These are phyloP conservation scores for Selene dorsalis DNA, from an alignment of 2,797 vertebrate species.

Conservation along the genomic window DNA sequence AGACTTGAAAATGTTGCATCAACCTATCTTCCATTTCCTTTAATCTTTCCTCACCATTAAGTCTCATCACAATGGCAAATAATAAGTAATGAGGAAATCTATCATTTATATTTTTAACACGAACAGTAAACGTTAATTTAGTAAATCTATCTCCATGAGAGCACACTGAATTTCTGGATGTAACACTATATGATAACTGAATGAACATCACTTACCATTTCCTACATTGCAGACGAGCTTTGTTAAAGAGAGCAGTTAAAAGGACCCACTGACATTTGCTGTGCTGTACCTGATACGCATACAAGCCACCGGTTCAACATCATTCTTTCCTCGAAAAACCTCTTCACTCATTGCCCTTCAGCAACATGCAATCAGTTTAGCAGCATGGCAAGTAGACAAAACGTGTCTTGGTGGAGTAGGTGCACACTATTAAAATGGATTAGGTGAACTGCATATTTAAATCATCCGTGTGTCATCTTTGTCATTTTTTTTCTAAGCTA, in stretches of 20 bases:
- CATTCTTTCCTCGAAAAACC: conserved; percentile 9
- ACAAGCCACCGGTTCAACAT: conserved; percentile 24
- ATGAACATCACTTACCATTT: conserved; percentile 9
- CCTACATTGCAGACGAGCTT: conserved; percentile 23
- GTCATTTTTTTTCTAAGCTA: conserved; percentile 55
- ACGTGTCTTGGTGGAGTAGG: not conserved
- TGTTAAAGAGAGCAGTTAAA: conserved; percentile 8
- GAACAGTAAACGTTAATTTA: not conserved
- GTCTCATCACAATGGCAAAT: not conserved
- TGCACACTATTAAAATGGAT: conserved; percentile 25
- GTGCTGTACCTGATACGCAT: conserved; percentile 28
- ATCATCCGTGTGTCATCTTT: conserved; percentile 24
- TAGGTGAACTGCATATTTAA: conserved; percentile 8
- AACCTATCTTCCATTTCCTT: not conserved
- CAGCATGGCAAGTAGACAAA: not conserved
- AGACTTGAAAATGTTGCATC: not conserved
- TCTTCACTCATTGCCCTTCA: conserved; percentile 12
- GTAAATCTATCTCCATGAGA: not conserved
- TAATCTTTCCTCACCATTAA: not conserved
- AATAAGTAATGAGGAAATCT: not conserved
- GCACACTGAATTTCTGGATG: not conserved
- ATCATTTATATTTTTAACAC: not conserved
- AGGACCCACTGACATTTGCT: conserved; percentile 28
- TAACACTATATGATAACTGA: not conserved
- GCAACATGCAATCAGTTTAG: not conserved